These are phyloP conservation scores for Chiroxiphia lanceolata DNA, from an alignment of 2,797 vertebrate genomes.

Conservation along the genomic window DNA sequence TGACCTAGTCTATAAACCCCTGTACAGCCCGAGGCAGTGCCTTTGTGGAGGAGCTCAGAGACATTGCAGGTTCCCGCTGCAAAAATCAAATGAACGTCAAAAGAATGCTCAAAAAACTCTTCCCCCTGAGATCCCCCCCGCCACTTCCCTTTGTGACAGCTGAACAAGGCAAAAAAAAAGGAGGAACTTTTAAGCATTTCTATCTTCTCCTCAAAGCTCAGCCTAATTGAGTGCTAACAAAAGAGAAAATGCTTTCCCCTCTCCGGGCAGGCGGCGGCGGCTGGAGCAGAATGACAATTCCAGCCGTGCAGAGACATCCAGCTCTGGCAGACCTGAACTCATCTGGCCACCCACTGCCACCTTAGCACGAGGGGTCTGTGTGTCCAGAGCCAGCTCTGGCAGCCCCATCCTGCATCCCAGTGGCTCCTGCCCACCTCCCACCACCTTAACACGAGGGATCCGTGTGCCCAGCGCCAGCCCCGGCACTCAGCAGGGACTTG, in stretches of 20 bases:
- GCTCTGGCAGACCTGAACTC: not conserved
- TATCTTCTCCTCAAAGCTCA: constrained; percentile 44
- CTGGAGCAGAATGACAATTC: constrained; percentile 20
- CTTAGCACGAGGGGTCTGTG: accelerated
- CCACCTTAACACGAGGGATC: accelerated
- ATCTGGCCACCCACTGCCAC: not conserved
- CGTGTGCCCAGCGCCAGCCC: accelerated
- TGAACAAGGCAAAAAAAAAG: not conserved
- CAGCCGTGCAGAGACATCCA: not conserved
- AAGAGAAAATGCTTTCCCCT: constrained; percentile 13
- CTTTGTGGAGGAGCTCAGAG: constrained; percentile 44
- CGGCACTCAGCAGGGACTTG: not conserved
- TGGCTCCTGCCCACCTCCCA: not conserved
- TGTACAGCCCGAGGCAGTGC: constrained; percentile 60
- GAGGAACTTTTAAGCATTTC: constrained; percentile 25
- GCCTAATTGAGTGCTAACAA: constrained; percentile 48
- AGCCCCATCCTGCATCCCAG: accelerated
- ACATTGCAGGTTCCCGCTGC: not conserved
- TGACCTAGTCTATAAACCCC: constrained; percentile 38
- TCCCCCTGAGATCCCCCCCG: not conserved
- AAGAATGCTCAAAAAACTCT: constrained; percentile 6
- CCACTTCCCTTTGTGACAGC: constrained; percentile 14
- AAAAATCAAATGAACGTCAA: constrained; percentile 47
- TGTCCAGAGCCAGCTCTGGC: not conserved
- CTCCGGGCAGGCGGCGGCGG: not conserved